phyloP scores from a whole-genome alignment of 2,888 invertebrate genomes.

The Dicycla oo region DNA sequence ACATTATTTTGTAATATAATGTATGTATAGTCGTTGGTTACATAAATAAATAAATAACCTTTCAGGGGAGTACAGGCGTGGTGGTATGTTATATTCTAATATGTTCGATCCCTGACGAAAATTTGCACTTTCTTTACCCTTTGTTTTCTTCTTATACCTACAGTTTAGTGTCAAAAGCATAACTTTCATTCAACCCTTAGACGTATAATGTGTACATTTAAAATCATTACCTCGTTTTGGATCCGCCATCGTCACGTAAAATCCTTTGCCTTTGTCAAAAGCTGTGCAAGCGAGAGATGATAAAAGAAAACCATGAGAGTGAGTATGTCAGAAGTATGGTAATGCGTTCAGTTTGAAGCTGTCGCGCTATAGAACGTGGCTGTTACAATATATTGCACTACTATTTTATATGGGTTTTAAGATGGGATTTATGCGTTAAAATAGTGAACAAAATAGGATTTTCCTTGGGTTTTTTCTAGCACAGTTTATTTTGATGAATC shows the following conservation, averaged over 20 bases:
- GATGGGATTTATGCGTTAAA: neutral
- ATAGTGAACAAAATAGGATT: neutral
- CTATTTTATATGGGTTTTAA: slow-evolving; percentile 1
- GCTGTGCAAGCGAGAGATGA: slow-evolving; percentile 33
- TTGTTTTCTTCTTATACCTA: neutral
- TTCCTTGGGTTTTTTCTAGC: neutral
- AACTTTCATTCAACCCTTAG: slow-evolving; percentile 2
- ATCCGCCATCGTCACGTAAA: slow-evolving; percentile 24
- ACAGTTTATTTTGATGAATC: too few species aligned
- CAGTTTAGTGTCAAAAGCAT: neutral
- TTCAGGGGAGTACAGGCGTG: too few species aligned
- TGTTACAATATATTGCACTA: slow-evolving; percentile 18
- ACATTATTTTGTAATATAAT: too few species aligned
- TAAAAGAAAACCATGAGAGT: slow-evolving; percentile 55
- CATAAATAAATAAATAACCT: too few species aligned
- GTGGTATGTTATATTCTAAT: too few species aligned
- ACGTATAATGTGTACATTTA: slow-evolving; percentile 52
- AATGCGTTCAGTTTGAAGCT: slow-evolving; percentile 43
- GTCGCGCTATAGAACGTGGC: slow-evolving; percentile 3
- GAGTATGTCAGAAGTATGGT: slow-evolving; percentile 52
- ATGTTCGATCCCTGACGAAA: neutral
- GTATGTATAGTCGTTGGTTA: too few species aligned
- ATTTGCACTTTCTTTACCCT: neutral
- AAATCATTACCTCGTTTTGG: slow-evolving; percentile 57
- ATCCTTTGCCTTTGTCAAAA: slow-evolving; percentile 39